Base-by-base conservation (phyloP, 1,140 invertebrate species). In the Drosophila tani region DNA sequence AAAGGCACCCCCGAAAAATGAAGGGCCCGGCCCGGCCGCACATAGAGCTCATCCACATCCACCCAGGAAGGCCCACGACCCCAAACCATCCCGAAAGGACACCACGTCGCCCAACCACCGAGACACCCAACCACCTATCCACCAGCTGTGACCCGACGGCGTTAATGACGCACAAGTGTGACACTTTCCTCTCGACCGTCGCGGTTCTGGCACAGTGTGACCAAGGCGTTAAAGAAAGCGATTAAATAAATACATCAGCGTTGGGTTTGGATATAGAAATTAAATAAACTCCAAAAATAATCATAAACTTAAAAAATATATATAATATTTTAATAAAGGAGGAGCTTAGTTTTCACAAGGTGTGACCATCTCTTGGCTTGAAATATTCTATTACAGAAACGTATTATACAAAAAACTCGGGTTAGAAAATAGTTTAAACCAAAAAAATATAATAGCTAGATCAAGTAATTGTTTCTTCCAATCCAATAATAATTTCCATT, bases 111-210 rank as follows among this genome's bases (percentile, higher is more conserved):
- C 24, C 50, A 40, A 17, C 27, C 41, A 43, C 19, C 53, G 19
- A 69, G 15, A 57, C 75, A 63, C 19, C 79, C 57, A 70, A 46
- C 27, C 55, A 63, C 47, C 68, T 82, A 90, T 80, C 85, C 85
- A 90, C 85, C 85, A 90, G 85, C 86, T 90, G 85, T 85, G 85
- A 90, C 85, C 85, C 85, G 81, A 75, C 85, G 68, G 85, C 79
- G 85, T 90, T 90, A 90, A 90, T 90, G 85, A 90, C 85, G 85
- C 85, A 90, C 85, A 90, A 90, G 85, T 90, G 85, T 90, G 85
- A 90, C 85, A 90, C 85, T 90, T 88, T 82, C 73, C 53, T 67
- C 45, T 53, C 64, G 43, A 35, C 41, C 35, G 21, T 45, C 43
- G 32, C 57, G 32, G 40, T 41, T 6, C 21, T n/a, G 14, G 24